Conservation (phyloP, 2,888 invertebrate genomes). For the Laspeyria flexula region DNA sequence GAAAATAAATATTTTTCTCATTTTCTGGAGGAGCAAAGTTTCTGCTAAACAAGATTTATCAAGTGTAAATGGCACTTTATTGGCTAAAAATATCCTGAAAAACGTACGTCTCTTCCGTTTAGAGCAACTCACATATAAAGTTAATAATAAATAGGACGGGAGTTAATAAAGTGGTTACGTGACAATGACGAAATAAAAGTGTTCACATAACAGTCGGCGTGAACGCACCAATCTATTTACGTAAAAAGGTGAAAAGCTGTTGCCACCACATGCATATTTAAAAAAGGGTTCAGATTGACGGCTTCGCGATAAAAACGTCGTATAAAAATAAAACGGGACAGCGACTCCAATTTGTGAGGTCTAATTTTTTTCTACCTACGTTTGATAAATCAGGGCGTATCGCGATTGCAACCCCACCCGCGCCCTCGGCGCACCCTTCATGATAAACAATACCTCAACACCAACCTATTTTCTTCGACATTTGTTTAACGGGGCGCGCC, state of each 20-base stretch:
- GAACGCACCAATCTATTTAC: conserved; percentile 23
- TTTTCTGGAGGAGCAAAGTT: too few species aligned
- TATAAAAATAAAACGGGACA: conserved; percentile 54
- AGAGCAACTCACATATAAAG: too few species aligned
- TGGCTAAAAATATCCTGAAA: too few species aligned
- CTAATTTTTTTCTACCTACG: conserved; percentile 59
- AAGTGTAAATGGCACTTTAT: too few species aligned
- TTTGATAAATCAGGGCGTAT: conserved; percentile 73
- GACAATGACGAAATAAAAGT: conserved; percentile 19
- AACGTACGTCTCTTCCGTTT: too few species aligned
- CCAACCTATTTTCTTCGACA: conserved; percentile 70
- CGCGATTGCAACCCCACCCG: conserved; percentile 60
- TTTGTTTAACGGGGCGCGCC: conserved; percentile 74
- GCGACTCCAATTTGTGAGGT: conserved; percentile 62
- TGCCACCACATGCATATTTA: conserved; percentile 40
- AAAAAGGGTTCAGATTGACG: conserved; percentile 44
- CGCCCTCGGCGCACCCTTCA: conserved; percentile 58
- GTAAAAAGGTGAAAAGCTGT: conserved; percentile 37
- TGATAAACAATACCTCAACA: conserved; percentile 63
- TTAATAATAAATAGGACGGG: too few species aligned
- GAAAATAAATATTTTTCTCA: too few species aligned
- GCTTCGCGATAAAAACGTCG: conserved; percentile 32
- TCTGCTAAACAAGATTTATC: too few species aligned
- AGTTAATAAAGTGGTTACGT: conserved; percentile 38
- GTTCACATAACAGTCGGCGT: not conserved